These are phyloP conservation scores for Caenorhabditis latens DNA, from an alignment of 1,140 invertebrate genomes.

Conservation along the genomic window DNA sequence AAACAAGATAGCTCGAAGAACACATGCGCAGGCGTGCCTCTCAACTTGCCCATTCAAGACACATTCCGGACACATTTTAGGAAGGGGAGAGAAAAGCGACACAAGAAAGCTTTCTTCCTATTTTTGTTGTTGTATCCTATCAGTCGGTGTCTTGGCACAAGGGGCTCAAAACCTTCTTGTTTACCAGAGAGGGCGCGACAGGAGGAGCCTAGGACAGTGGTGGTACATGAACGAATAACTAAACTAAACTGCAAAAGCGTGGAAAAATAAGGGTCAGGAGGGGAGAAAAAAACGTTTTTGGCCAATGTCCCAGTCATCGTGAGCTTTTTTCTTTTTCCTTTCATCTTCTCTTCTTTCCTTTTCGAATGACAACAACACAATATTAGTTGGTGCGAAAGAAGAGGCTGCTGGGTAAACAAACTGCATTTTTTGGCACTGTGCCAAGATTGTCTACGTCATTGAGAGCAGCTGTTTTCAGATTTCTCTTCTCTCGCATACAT, in stretches of 20 bases:
- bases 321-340: not conserved
- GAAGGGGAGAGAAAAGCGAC: not conserved
- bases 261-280: not conserved
- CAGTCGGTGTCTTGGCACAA: not conserved
- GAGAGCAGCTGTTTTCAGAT: not conserved
- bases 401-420: slow-evolving; percentile 36
- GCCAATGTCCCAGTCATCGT: not conserved
- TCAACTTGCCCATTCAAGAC: not conserved
- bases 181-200: slow-evolving; percentile 11
- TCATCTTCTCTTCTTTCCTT: slow-evolving; percentile 4
- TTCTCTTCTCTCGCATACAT: too few species aligned
- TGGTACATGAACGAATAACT: slow-evolving; percentile 13
- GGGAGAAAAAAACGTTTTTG: slow-evolving; percentile 5
- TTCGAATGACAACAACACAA: slow-evolving; percentile 50
- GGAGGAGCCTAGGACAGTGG: slow-evolving; percentile 19
- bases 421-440: not conserved
- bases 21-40: not conserved
- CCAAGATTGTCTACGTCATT: slow-evolving; percentile 29
- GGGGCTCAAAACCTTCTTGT: slow-evolving; percentile 30
- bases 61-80: not conserved
- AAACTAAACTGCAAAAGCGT: slow-evolving; percentile 36
- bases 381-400: slow-evolving; percentile 10
- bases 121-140: slow-evolving; percentile 32
- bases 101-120: not conserved
- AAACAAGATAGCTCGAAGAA: not conserved